Evolutionary conservation across 2,888 invertebrate genomes (phyloP), one percentile per base, ranked within the genome.

Genomic region (Margaritifera margaritifera): DNA sequence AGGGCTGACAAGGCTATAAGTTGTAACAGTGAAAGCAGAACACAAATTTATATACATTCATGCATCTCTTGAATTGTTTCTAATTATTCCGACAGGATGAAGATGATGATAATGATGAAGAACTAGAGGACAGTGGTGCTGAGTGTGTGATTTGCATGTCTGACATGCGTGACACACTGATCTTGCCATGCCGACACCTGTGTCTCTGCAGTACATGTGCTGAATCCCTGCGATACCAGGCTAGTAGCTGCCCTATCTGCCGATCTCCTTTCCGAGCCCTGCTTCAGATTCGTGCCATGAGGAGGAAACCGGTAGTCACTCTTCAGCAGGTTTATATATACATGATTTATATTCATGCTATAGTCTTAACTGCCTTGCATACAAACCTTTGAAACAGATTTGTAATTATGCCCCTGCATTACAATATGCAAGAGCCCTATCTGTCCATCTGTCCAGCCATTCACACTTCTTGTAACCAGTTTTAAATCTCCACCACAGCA

Each of bases 61-160:
- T 71, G 65, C 22, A 53, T 51, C 19, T 50, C 51, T 42, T 58
- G 18, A 24, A 59, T 20, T 19, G 54, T 6, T 27, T 59, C 2
- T 54, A 18, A 58, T 58, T 52, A 27, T 57, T 22, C 24, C 52
- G 59, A 19, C 66, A 82, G 75, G 75, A 80, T 62, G 77, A 42
- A 42, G 42, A 77, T 60, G 77, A 77, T 57, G 84, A 84, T 65
- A 82, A 83, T 6, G 86, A 87, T 71, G 87, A 88, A 74, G 86
- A 87, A n/a, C 65, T 84, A 15, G 90, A 90, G 50, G 89, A 89
- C 76, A 88, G 84, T 71, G 97, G 98, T 1, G 95, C 97, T 0
- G 99, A 99, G 90, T 99, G 99, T 91, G 98, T 99, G 54, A 99
- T 99, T 87, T 99, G 99, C 90, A 98, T 99, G 98, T 97, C 96